Evolutionary conservation across 2,797 vertebrate genomes (phyloP), one percentile per base, ranked within the genome.

Genomic region (Siniperca undulata): DNA sequence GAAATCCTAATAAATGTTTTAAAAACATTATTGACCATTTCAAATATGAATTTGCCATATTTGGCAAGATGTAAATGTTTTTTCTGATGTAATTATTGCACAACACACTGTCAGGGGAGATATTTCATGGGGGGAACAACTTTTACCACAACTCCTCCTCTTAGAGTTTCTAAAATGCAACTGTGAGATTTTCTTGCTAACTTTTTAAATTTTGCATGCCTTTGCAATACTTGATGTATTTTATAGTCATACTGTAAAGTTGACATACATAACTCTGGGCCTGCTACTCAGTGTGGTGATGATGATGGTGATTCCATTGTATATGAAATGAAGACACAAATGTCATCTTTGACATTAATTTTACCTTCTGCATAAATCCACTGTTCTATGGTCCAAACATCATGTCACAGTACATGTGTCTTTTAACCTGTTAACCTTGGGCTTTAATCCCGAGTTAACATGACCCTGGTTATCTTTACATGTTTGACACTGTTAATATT

Each of bases 401-500:
- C 38, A 17, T 71, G 48, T 56, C 58, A 22, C 38, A 36, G 60
- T 27, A 20, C 55, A 61, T 16, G n/a, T 34, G 5, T 70, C 42
- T 74, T 73, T 74, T 7, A 78, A 50, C 40, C 22, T 22, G 22
- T 40, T 81, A 70, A 81, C 72, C 64, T 56, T 50, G 5, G 62
- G 30, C 40, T 80, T 55, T 70, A 75, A 73, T 67, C 67, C 19
- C 1, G 1, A 68, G 61, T 72, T 65, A 22, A 75, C 75, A 65
- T 42, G 9, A 59, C 65, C n/a, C 46, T 30, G 24, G 53, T 79
- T 77, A 80, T 74, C 76, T 74, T 75, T 59, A 56, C 68, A 50
- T 42, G 30, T 78, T 70, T 82, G 48, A 81, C 78, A 70, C 68
- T 42, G 70, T 83, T 82, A 77, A 68, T 77, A 75, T 79, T 66